A percentile compares a stretch with the other conserved stretches of the same genome.
These are phyloP conservation scores for Athene cunicularia DNA, from an alignment of 2,113 vertebrate species.

Conservation along the genomic window DNA sequence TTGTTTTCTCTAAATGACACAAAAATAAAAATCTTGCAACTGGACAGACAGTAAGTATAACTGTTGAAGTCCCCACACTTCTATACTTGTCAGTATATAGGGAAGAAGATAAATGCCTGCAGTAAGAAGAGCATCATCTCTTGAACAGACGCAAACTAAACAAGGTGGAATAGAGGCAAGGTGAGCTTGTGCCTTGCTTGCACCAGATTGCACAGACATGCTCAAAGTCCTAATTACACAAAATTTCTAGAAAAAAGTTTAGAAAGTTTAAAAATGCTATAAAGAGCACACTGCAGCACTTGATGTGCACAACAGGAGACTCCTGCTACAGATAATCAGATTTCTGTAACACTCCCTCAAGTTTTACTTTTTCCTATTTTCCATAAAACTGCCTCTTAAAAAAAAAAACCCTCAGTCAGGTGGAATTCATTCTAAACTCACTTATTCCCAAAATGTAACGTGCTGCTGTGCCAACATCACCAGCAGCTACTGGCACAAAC, in stretches of 20 bases:
- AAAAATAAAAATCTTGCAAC: not conserved
- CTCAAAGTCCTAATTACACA: not conserved
- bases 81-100: not conserved
- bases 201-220: not conserved
- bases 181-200: not conserved
- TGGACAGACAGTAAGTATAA: not conserved
- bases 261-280: not conserved
- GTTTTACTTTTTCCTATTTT: not conserved
- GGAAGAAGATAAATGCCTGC: not conserved
- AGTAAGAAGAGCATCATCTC: not conserved
- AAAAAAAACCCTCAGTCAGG: not conserved
- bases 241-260: not conserved
- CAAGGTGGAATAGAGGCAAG: not conserved
- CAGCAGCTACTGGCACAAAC: not conserved
- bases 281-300: not conserved
- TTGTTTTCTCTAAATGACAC: not conserved
- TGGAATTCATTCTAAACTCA: not conserved
- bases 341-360: rapidly evolving
- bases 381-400: not conserved
- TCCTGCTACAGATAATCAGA: not conserved
- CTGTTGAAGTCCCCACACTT: not conserved
- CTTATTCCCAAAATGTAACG: rapidly evolving
- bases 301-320: not conserved
- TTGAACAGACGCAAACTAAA: not conserved
- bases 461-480: rapidly evolving